These are phyloP conservation scores for Zapornia atra DNA, from an alignment of 2,113 vertebrate genomes.

Conservation along the genomic window DNA sequence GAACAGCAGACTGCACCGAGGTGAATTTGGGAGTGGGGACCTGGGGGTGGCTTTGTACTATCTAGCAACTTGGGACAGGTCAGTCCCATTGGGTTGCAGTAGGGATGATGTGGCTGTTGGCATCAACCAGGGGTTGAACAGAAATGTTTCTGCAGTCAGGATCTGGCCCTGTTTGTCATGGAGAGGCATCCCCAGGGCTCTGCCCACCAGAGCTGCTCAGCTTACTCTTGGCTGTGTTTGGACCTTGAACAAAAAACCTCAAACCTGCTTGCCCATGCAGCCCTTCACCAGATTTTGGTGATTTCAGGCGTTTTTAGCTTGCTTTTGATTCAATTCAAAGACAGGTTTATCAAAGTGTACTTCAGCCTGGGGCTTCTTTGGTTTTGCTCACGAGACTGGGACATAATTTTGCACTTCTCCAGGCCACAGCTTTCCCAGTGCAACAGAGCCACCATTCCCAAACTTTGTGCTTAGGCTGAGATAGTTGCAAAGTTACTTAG, in stretches of 20 bases:
- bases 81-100: background rate
- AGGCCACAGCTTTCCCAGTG: background rate
- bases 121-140: fast-evolving
- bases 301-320: background rate
- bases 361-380: background rate
- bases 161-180: background rate
- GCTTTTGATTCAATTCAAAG: background rate
- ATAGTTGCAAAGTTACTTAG: background rate
- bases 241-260: background rate
- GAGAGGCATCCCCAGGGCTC: background rate
- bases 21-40: conserved; percentile 64
- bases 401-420: background rate
- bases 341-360: background rate
- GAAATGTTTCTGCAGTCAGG: background rate
- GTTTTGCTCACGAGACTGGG: background rate
- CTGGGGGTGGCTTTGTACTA: background rate
- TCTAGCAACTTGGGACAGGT: background rate
- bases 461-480: background rate
- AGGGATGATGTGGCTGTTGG: background rate
- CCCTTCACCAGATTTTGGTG: background rate
- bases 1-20: conserved; percentile 93
- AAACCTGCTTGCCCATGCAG: background rate
- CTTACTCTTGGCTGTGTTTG: background rate
- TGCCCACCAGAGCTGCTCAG: background rate
- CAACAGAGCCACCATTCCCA: background rate